Evolutionary conservation across 2,797 vertebrate genomes (phyloP).

Genomic region (Arnoldichthys spilopterus): DNA sequence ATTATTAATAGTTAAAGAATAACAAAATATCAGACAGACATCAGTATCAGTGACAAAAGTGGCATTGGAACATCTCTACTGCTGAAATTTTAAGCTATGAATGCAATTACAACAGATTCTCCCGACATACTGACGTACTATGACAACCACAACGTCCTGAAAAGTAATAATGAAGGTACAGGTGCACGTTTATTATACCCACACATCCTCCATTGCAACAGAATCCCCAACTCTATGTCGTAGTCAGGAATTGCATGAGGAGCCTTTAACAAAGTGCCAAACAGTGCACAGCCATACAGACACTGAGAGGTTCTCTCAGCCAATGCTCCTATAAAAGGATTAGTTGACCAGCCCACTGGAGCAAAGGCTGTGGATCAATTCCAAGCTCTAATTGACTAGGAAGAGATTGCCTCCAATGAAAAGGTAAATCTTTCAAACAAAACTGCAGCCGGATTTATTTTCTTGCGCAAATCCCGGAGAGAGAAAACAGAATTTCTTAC

Average conservation of each 20-base stretch:
- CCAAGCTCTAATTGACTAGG: conserved; percentile 46
- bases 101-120: too few relatives aligned
- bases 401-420: conserved; percentile 36
- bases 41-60: too few relatives aligned
- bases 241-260: neutral
- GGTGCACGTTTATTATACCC: neutral
- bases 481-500: conserved; percentile 9
- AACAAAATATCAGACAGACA: too few relatives aligned
- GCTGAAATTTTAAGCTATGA: too few relatives aligned
- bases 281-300: conserved; percentile 32
- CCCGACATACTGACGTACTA: too few relatives aligned
- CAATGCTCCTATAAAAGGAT: conserved; percentile 48
- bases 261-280: conserved; percentile 15
- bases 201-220: too few relatives aligned
- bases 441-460: conserved; percentile 44
- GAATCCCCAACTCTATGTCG: neutral
- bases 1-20: too few relatives aligned
- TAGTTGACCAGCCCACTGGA: conserved; percentile 38
- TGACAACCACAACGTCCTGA: too few relatives aligned
- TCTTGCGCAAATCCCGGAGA: conserved; percentile 26
- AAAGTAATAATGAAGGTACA: too few relatives aligned
- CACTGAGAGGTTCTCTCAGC: conserved; percentile 9
- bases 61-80: too few relatives aligned
- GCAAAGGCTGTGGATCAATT: conserved; percentile 43
- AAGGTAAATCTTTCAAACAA: conserved; percentile 54